Evolutionary conservation across 2,797 vertebrate species (phyloP), one percentile per base, ranked within the genome.

Genomic region (Pangasius djambal): DNA sequence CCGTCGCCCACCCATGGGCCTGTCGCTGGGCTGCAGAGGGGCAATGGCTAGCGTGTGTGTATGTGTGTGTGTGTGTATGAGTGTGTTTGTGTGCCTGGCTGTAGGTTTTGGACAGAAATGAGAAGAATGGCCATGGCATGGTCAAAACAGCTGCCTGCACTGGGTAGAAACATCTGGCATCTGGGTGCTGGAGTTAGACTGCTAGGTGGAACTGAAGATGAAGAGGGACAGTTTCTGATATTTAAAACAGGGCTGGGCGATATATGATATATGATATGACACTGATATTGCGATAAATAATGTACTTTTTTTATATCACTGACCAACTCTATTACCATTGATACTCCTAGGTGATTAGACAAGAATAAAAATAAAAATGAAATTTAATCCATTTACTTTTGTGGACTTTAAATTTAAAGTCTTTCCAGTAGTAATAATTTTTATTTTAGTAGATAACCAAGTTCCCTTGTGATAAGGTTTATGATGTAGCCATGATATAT

Each of bases 181-280:
- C 88, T 93, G 95, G 94, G 94, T 85, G 92, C 94, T 94, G 95
- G 93, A 89, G 28, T 40, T 90, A 92, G 88, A 92, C 93, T 84
- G 57, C 63, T 93, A 92, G 92, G 92, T 92, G 90, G 90, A 52
- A 91, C 89, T 91, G 87, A 25, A 50, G 5, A 63, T 52, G 20
- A 79, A 3, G 5, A n/a, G 2, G 20, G 6, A 8, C 13, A n/a
- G 20, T 83, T 83, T 31, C 22, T 59, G 48, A 22, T 12, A 70
- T 69, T 34, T 52, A 25, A 34, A 50, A 65, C 59, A 57, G 22
- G 52, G 69, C 69, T 44, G 84, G 50, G 83, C 9, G 18, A 4
- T 70, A 34, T 37, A 22, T n/a, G n/a, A n/a, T n/a, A n/a, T n/a
- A 85, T 2, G 9, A 82, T 8, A 20, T 37, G 63, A 52, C 8